These are phyloP conservation scores for Anniella stebbinsi DNA, from an alignment of 2,797 vertebrate genomes.

Conservation along the genomic window DNA sequence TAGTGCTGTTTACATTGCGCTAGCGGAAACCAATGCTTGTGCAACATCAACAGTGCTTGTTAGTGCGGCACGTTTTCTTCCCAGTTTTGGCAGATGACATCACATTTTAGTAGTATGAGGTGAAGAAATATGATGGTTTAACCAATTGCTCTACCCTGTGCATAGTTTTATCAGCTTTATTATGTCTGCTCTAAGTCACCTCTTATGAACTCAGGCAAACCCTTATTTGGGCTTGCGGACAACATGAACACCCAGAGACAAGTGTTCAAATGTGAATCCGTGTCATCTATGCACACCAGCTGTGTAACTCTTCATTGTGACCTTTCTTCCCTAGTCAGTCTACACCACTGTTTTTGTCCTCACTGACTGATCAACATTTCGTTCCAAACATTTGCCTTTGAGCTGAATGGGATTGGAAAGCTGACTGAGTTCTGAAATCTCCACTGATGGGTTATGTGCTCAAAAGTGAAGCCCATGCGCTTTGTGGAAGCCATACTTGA, in stretches of 20 bases:
- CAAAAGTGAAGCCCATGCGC: rapidly evolving
- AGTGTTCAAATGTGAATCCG: not conserved
- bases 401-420: constrained; percentile 21
- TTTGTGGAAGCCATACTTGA: constrained; percentile 84
- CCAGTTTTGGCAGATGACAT: not conserved
- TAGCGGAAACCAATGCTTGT: too few relatives aligned
- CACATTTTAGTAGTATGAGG: not conserved
- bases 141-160: not conserved
- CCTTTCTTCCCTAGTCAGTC: not conserved
- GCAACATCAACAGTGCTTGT: too few relatives aligned
- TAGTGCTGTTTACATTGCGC: too few relatives aligned
- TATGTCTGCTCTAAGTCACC: not conserved
- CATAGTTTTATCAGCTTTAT: not conserved
- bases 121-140: not conserved
- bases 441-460: not conserved
- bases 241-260: not conserved
- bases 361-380: not conserved
- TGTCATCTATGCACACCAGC: not conserved
- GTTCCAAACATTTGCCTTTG: constrained; percentile 26
- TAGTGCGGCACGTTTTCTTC: not conserved
- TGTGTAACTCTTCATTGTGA: not conserved
- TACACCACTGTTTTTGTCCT: not conserved
- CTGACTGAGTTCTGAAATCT: constrained; percentile 19
- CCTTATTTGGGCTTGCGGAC: not conserved
- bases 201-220: not conserved